Evolutionary conservation across 2,888 invertebrate genomes (phyloP).

Genomic region (Monochamus alternatus): DNA sequence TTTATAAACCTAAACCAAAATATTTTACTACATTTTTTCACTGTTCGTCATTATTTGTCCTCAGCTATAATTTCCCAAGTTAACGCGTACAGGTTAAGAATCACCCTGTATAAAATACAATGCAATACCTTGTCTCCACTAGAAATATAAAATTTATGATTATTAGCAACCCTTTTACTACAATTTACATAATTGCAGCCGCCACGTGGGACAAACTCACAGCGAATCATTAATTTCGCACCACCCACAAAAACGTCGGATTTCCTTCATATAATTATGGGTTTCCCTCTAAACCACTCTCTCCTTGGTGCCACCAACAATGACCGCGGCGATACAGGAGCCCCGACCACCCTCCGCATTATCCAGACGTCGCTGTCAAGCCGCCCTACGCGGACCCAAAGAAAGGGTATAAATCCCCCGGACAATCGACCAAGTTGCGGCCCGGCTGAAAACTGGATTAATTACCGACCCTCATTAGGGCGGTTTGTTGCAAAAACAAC

Average conservation of each 20-base stretch:
- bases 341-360: neutral
- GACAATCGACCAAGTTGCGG: slow-evolving; percentile 51
- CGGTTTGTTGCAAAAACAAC: slow-evolving; percentile 38
- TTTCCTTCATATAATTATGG: neutral
- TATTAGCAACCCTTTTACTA: no score
- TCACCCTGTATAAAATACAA: no score
- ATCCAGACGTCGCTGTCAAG: neutral
- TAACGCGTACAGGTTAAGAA: no score
- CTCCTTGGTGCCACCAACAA: no score
- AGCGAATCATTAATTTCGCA: neutral
- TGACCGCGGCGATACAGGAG: neutral
- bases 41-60: no score
- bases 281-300: no score
- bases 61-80: no score
- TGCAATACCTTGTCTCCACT: no score
- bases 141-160: no score
- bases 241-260: neutral
- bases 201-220: neutral
- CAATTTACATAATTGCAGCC: neutral
- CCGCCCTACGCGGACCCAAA: slow-evolving; percentile 2
- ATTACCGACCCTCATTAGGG: slow-evolving; percentile 53
- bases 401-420: slow-evolving; percentile 16
- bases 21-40: no score
- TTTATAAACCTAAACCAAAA: no score
- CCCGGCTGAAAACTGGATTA: slow-evolving; percentile 53